Percentiles rank a stretch among this genome's conserved stretches.
phyloP scores from a whole-genome alignment of 2,888 invertebrate genomes.

The Cyclophora albipunctata region DNA sequence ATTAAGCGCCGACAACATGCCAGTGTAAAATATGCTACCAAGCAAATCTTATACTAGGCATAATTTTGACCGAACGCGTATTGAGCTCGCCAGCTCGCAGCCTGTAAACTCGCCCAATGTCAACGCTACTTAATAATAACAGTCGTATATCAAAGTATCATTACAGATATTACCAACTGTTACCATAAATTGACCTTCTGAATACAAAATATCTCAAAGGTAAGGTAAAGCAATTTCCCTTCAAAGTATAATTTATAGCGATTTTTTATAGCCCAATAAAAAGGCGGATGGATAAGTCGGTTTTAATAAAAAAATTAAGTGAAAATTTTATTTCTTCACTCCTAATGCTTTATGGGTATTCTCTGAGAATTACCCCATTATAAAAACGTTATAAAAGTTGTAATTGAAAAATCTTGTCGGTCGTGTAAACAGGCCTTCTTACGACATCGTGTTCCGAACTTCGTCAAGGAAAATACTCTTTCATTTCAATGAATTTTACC shows the following conservation, averaged over 20 bases:
- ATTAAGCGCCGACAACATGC: too few species aligned
- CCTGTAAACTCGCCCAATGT: too few species aligned
- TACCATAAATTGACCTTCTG: constrained; percentile 21
- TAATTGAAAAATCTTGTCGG: neutral
- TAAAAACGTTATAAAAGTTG: neutral
- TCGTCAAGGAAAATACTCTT: too few species aligned
- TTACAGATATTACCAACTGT: constrained; percentile 24
- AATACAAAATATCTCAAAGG: constrained; percentile 31
- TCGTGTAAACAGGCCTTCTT: too few species aligned
- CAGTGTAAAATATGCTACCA: too few species aligned
- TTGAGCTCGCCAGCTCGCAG: too few species aligned
- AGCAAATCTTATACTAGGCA: too few species aligned
- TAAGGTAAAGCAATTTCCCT: constrained; percentile 33
- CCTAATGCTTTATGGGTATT: constrained; percentile 18
- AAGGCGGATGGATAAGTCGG: constrained; percentile 34
- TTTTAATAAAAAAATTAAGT: constrained; percentile 36
- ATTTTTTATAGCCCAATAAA: constrained; percentile 47
- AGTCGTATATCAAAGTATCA: too few species aligned
- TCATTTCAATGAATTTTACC: too few species aligned
- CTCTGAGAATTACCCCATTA: neutral
- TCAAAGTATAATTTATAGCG: constrained; percentile 45
- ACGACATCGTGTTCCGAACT: too few species aligned
- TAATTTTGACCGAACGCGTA: too few species aligned
- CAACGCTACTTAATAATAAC: too few species aligned
- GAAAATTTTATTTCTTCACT: constrained; percentile 27